Conservation (phyloP, 2,888 invertebrate genomes). For the Noctua janthe region DNA sequence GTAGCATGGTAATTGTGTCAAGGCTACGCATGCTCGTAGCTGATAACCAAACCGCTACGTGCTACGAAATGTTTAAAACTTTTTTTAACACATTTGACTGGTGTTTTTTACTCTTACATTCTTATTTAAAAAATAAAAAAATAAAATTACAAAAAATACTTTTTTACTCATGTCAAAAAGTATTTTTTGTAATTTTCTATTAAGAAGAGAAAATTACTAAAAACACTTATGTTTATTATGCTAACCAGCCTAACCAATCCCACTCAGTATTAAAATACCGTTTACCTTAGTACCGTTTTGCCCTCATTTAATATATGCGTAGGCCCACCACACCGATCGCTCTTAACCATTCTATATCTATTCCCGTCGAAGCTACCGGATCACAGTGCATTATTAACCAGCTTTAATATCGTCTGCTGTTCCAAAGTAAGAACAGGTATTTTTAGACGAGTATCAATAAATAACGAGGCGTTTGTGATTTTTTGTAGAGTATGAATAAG, state of each 20-base stretch:
- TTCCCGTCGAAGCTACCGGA: slow-evolving; percentile 8
- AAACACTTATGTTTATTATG: neutral
- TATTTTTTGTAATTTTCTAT: too few species aligned
- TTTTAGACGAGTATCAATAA: slow-evolving; percentile 7
- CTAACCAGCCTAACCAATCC: neutral
- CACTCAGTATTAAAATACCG: neutral
- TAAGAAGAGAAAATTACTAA: neutral
- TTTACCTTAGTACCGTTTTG: neutral
- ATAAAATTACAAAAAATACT: too few species aligned
- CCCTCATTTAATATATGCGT: neutral
- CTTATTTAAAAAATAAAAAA: too few species aligned
- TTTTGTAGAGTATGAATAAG: neutral
- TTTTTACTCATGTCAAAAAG: too few species aligned
- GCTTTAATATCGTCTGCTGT: neutral
- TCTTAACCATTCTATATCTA: slow-evolving; percentile 7
- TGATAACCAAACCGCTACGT: slow-evolving; percentile 37
- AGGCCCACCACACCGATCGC: neutral
- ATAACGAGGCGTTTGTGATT: neutral
- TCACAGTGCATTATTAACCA: slow-evolving; percentile 39
- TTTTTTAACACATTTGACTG: slow-evolving; percentile 5
- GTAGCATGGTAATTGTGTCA: slow-evolving; percentile 41
- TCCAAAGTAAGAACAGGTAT: slow-evolving; percentile 15
- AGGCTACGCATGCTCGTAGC: slow-evolving; percentile 50
- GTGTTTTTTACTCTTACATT: too few species aligned
- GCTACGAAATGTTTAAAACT: slow-evolving; percentile 1